Evolutionary conservation across 2,888 invertebrate genomes (phyloP), one percentile per base, ranked within the genome.

Genomic region (Exocentrus adspersus): DNA sequence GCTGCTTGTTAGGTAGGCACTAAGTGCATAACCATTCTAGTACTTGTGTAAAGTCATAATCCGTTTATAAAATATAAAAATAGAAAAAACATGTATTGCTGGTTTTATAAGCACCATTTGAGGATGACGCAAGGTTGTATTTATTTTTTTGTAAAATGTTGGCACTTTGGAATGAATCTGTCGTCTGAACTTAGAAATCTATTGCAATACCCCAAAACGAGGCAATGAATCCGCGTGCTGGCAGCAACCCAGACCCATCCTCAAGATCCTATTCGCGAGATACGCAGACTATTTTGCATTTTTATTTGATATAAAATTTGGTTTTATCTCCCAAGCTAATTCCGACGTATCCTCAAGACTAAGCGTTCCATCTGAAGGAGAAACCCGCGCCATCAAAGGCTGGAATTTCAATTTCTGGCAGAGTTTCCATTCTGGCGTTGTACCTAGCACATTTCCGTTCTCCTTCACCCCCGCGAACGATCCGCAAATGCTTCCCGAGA

Each of bases 341-440:
- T 41, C 48, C 65, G 64, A 71, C 72, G 70, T 73, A 75, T 75
- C 73, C 72, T 69, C 68, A 72, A 73, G 73, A 72, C 72, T 72
- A 69, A 65, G 61, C 70, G 71, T 67, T 69, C 37, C 54, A 61
- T 54, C 52, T 54, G 54, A 54, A 54, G 37, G 54, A 37, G 37
- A 24, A 24, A 24, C 24, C 4, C 12, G 50, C 28, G 41, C 61
- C 48, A 54, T 77, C 78, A 78, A 78, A 78, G 76, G 77, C 76
- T 70, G 78, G 78, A 78, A 78, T 78, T 78, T 76, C 78, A 78
- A 78, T 78, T 78, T 77, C 76, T 76, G 69, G 73, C 77, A 75
- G 77, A 78, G 77, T 78, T 78, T 77, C 74, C 71, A 62, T 45
- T 62, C 57, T 51, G 51, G 72, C 72, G 72, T 67, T 72, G 71